These are phyloP conservation scores for Harpagoxenus sublaevis DNA, from an alignment of 2,888 invertebrate genomes.

Conservation along the genomic window DNA sequence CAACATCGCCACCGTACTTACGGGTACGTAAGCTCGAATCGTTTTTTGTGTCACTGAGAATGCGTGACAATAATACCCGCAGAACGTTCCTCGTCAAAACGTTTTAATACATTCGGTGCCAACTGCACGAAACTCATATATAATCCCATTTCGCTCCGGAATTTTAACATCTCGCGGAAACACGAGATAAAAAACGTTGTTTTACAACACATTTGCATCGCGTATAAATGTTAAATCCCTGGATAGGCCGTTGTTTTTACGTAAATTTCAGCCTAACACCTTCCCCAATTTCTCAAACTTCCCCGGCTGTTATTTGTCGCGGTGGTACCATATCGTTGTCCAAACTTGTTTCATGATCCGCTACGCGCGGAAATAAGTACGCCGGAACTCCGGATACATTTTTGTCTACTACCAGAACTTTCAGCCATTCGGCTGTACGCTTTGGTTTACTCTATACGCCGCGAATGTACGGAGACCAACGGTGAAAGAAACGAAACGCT, in stretches of 20 bases:
- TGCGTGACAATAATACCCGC: slow-evolving; percentile 62
- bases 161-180: slow-evolving; percentile 8
- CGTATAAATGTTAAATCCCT: neutral
- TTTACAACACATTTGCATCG: neutral
- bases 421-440: slow-evolving; percentile 61
- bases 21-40: slow-evolving; percentile 71
- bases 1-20: slow-evolving; percentile 73
- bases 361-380: slow-evolving; percentile 54
- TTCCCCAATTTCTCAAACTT: slow-evolving; percentile 33
- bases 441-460: slow-evolving; percentile 35
- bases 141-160: neutral
- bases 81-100: slow-evolving; percentile 48
- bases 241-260: too few relatives aligned
- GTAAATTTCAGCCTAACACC: slow-evolving; percentile 9
- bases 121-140: slow-evolving; percentile 28
- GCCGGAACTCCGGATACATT: slow-evolving; percentile 63
- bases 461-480: slow-evolving; percentile 36
- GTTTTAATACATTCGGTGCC: slow-evolving; percentile 27
- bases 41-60: slow-evolving; percentile 75
- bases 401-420: slow-evolving; percentile 69
- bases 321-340: neutral
- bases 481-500: slow-evolving; percentile 60
- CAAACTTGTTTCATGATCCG: slow-evolving; percentile 37
- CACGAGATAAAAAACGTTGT: neutral
- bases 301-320: neutral